Evolutionary conservation across 1,140 invertebrate species (phyloP).

Genomic region (Drosophila gunungcola): DNA sequence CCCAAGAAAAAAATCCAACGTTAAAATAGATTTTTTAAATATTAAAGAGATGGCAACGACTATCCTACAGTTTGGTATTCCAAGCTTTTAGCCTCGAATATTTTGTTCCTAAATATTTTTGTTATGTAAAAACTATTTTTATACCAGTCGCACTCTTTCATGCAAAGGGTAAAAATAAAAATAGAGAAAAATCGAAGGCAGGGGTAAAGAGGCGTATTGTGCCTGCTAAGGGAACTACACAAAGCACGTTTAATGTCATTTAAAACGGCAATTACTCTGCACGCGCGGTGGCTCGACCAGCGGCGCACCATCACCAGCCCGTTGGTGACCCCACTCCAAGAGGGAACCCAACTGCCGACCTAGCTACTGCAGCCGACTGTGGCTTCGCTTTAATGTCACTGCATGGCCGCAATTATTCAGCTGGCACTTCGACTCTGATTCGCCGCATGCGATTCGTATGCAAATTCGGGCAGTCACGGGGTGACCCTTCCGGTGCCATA

Average conservation of each 20-base stretch:
- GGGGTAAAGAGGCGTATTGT: background rate
- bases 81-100: background rate
- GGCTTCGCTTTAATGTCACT: constrained; percentile 78
- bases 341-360: background rate
- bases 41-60: no score
- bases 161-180: background rate
- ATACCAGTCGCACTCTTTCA: background rate
- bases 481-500: constrained; percentile 70
- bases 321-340: constrained; percentile 3
- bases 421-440: constrained; percentile 52
- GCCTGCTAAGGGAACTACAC: constrained; percentile 48
- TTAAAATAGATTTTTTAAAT: no score
- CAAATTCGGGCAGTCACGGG: constrained; percentile 48
- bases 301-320: constrained; percentile 3
- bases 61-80: no score
- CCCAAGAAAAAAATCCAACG: no score
- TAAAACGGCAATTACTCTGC: constrained; percentile 81
- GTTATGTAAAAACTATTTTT: background rate
- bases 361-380: constrained; percentile 46
- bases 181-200: constrained; percentile 13
- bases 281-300: constrained; percentile 56
- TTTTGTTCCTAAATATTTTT: background rate
- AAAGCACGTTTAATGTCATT: constrained; percentile 79
- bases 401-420: constrained; percentile 76
- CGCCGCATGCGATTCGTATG: constrained; percentile 73